A percentile compares a stretch with the other conserved stretches of the same genome.
These are phyloP conservation scores for Pachyseris speciosa DNA, from an alignment of 64 coral and sea anemone genomes.

Conservation along the genomic window DNA sequence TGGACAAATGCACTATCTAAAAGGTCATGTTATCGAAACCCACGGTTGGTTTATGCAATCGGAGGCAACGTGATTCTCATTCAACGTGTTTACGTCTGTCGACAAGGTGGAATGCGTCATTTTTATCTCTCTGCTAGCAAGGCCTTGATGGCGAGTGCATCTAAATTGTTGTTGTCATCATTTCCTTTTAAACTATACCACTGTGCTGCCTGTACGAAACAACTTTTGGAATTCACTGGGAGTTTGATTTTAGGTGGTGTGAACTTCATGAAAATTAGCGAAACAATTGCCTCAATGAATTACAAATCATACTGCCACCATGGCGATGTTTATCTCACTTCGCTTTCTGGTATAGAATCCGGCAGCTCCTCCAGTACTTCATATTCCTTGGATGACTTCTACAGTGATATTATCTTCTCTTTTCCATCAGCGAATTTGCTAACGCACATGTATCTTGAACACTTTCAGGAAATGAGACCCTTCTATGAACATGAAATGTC, in stretches of 20 bases:
- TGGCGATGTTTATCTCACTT: background rate
- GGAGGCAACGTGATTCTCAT: background rate
- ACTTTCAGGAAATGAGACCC: conserved; percentile 21
- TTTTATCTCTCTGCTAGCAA: background rate
- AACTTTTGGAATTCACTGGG: background rate
- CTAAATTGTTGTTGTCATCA: background rate
- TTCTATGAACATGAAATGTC: conserved; percentile 30
- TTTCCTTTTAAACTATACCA: background rate
- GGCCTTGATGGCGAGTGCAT: background rate
- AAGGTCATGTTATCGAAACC: background rate
- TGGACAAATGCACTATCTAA: background rate
- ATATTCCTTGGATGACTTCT: conserved; percentile 23
- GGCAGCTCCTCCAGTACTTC: background rate
- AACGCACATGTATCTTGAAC: conserved; percentile 43
- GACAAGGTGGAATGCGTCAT: background rate
- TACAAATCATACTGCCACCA: conserved; percentile 18
- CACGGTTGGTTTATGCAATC: background rate
- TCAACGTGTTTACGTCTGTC: background rate
- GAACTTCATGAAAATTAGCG: conserved; percentile 39
- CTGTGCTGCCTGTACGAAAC: background rate
- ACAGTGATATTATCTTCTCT: background rate
- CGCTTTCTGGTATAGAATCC: background rate
- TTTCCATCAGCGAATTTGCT: conserved; percentile 55
- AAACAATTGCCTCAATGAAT: conserved; percentile 45
- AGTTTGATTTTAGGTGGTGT: background rate